phyloP scores from a whole-genome alignment of 2,113 vertebrate species.

The Spea bombifrons region DNA sequence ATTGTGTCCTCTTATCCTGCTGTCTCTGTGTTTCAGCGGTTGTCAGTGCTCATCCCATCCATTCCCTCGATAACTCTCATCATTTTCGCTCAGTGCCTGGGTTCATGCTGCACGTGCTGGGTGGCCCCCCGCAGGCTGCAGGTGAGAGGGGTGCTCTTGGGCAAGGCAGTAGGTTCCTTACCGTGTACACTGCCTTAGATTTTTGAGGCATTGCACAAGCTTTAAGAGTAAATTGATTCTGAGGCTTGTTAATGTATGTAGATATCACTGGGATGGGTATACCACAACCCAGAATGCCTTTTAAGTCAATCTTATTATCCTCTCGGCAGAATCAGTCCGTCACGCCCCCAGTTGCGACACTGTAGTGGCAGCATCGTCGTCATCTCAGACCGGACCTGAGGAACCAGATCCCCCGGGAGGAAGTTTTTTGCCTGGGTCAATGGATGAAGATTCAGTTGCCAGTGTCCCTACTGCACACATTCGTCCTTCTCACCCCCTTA shows the following conservation, averaged over 20 bases:
- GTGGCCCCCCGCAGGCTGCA: slow-evolving; percentile 38
- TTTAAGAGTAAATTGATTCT: background rate
- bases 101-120: slow-evolving; percentile 46
- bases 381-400: slow-evolving; percentile 73
- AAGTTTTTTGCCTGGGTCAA: slow-evolving; percentile 78
- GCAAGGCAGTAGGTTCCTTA: slow-evolving; percentile 48
- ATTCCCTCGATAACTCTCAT: slow-evolving; percentile 98
- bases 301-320: too few relatives aligned
- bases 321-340: slow-evolving; percentile 75
- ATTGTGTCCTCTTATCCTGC: slow-evolving; percentile 12
- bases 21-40: slow-evolving; percentile 75
- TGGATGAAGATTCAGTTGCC: slow-evolving; percentile 85
- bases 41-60: slow-evolving; percentile 99
- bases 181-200: background rate
- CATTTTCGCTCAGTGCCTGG: slow-evolving; percentile 87
- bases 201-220: background rate
- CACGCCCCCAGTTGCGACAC: slow-evolving; percentile 91
- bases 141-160: slow-evolving; percentile 28
- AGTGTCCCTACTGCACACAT: slow-evolving; percentile 80
- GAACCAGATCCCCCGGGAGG: slow-evolving; percentile 76
- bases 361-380: slow-evolving; percentile 65
- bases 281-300: too few relatives aligned
- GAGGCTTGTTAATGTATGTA: too few relatives aligned
- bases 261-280: too few relatives aligned
- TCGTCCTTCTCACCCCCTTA: slow-evolving; percentile 87